Percentiles rank a stretch among this genome's conserved stretches.
Evolutionary conservation across 2,797 vertebrate species (phyloP).

Genomic region (Microctenopoma lineatum): DNA sequence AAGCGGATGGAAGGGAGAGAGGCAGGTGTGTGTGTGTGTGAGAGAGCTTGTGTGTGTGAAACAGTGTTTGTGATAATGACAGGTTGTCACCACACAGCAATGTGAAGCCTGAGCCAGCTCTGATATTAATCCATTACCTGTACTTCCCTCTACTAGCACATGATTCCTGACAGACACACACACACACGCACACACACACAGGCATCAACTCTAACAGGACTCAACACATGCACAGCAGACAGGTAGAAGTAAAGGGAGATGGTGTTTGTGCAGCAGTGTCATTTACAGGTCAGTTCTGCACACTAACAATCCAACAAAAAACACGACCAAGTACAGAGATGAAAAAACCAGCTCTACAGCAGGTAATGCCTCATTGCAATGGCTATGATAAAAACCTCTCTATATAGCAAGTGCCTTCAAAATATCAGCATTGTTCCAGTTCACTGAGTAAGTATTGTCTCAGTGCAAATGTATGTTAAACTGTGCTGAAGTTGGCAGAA

Average conservation of each 20-base stretch:
- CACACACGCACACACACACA: conserved; percentile 18
- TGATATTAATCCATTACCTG: conserved; percentile 87
- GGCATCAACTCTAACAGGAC: conserved; percentile 46
- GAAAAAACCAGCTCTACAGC: conserved; percentile 23
- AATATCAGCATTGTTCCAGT: background rate
- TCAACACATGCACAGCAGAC: conserved; percentile 42
- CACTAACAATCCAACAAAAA: conserved; percentile 36
- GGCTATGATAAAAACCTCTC: conserved; percentile 42
- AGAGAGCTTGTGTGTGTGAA: conserved; percentile 41
- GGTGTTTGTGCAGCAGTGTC: conserved; percentile 34
- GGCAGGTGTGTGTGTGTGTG: conserved; percentile 14
- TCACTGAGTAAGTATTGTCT: conserved; percentile 9
- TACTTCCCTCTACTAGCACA: conserved; percentile 70
- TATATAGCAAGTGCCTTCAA: conserved; percentile 16
- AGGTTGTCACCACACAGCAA: conserved; percentile 77
- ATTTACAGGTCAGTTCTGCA: conserved; percentile 45
- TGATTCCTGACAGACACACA: conserved; percentile 22
- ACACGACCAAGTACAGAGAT: conserved; percentile 31
- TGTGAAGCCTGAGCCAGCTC: conserved; percentile 68
- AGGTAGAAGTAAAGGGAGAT: conserved; percentile 26
- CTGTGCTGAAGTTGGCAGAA: background rate
- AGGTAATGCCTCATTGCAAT: conserved; percentile 33
- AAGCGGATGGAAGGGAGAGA: conserved; percentile 2
- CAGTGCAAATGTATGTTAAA: background rate
- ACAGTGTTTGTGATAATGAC: conserved; percentile 81